These are phyloP conservation scores for Caenorhabditis auriculariae DNA, from an alignment of 2,888 invertebrate species.

Conservation along the genomic window DNA sequence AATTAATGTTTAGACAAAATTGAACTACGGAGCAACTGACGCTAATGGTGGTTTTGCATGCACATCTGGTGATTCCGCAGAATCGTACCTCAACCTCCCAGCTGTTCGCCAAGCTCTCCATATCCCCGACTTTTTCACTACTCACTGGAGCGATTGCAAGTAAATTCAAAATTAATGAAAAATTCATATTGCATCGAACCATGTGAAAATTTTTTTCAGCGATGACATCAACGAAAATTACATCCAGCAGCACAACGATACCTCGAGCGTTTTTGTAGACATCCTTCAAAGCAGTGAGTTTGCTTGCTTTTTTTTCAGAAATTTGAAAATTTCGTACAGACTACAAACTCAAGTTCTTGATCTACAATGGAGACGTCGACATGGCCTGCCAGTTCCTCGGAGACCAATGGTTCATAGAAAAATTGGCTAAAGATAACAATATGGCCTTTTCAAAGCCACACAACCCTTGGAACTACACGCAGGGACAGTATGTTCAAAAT, in stretches of 20 bases:
- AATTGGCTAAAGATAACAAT: constrained; percentile 28
- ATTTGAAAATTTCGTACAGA: constrained; percentile 2
- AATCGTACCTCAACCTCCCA: constrained; percentile 35
- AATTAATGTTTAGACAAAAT: constrained; percentile 28
- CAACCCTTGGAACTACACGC: constrained; percentile 49
- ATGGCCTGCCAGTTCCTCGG: constrained; percentile 58
- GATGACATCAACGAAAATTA: constrained; percentile 50
- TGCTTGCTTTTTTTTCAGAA: constrained; percentile 1
- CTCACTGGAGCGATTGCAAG: constrained; percentile 46
- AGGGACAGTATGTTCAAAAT: constrained; percentile 12
- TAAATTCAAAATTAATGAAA: not conserved
- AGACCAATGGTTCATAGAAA: constrained; percentile 58
- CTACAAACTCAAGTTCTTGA: constrained; percentile 37
- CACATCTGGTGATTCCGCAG: constrained; percentile 38
- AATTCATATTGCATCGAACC: too few species aligned
- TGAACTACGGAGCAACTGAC: constrained; percentile 48
- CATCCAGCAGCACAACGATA: constrained; percentile 54
- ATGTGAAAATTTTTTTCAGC: constrained; percentile 9
- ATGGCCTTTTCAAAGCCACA: constrained; percentile 23
- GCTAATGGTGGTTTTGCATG: constrained; percentile 46
- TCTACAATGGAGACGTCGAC: constrained; percentile 58
- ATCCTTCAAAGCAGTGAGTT: constrained; percentile 15
- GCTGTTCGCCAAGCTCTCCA: constrained; percentile 43
- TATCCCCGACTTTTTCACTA: constrained; percentile 22
- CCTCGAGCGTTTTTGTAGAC: constrained; percentile 43